Percentiles rank a stretch among this genome's conserved stretches.
Conservation (phyloP, 2,113 vertebrate species). For the Otis tarda region DNA sequence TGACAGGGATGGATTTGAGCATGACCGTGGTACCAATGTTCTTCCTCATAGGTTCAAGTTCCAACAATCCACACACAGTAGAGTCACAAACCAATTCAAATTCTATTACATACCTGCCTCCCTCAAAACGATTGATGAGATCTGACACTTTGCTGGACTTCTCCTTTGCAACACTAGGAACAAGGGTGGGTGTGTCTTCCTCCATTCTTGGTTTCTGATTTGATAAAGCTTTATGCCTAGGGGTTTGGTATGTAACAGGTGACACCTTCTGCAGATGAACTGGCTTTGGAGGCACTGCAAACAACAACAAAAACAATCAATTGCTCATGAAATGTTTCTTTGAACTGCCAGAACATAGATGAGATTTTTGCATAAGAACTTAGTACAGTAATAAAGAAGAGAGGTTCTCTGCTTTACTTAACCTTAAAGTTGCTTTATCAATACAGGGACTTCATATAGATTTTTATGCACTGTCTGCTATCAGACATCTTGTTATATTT, state of each 20-base stretch:
- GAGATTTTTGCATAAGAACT: neutral
- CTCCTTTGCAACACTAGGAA: slow-evolving; percentile 73
- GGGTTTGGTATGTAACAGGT: slow-evolving; percentile 63
- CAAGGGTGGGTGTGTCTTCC: slow-evolving; percentile 68
- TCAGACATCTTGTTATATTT: neutral
- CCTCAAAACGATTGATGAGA: slow-evolving; percentile 96
- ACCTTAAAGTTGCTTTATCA: neutral
- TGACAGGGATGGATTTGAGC: neutral
- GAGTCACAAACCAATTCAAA: neutral
- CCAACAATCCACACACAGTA: neutral
- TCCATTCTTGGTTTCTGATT: slow-evolving; percentile 82
- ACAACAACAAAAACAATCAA: neutral
- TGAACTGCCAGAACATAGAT: neutral
- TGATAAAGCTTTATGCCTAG: slow-evolving; percentile 75
- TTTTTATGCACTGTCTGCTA: neutral
- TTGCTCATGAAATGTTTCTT: neutral
- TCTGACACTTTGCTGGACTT: slow-evolving; percentile 89
- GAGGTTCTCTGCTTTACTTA: neutral
- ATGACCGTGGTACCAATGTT: rapidly evolving
- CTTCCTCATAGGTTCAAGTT: neutral
- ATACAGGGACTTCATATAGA: neutral
- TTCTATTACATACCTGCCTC: slow-evolving; percentile 82
- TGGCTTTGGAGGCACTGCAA: slow-evolving; percentile 95
- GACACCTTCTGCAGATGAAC: slow-evolving; percentile 84
- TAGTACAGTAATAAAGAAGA: neutral